phyloP scores from a whole-genome alignment of 2,797 vertebrate genomes.

The Bucorvus abyssinicus region DNA sequence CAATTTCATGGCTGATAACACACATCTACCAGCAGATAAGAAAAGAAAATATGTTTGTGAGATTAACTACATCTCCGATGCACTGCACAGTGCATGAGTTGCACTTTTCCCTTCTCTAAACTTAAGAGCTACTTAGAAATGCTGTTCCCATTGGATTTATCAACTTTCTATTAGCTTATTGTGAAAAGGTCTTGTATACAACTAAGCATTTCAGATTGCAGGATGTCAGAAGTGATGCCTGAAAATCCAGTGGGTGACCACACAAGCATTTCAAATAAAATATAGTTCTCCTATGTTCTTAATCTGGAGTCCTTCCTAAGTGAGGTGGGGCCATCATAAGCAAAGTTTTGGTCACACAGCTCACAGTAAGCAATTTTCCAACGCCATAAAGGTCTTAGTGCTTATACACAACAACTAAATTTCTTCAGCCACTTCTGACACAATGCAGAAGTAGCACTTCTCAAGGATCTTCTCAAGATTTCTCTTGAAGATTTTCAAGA shows the following conservation, averaged over 20 bases:
- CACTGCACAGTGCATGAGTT: neutral
- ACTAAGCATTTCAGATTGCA: neutral
- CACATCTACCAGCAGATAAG: conserved; percentile 27
- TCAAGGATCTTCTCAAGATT: neutral
- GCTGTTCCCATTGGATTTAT: neutral
- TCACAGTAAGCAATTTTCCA: neutral
- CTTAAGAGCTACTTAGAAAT: neutral
- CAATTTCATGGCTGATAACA: conserved; percentile 26
- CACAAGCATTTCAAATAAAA: neutral
- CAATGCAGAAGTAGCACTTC: neutral
- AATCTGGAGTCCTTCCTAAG: neutral
- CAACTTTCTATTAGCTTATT: neutral
- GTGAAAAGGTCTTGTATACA: neutral
- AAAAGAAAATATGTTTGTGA: neutral
- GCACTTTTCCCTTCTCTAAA: neutral
- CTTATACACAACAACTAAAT: neutral
- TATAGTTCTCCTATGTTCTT: neutral
- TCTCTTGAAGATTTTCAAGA: neutral
- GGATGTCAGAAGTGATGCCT: neutral
- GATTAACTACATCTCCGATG: neutral
- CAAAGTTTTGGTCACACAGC: neutral
- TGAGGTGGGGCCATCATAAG: neutral
- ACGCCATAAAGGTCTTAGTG: neutral
- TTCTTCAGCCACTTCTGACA: neutral
- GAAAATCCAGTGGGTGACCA: neutral